Base-by-base conservation (phyloP, 2,113 vertebrate species). In the Pungitius pungitius region DNA sequence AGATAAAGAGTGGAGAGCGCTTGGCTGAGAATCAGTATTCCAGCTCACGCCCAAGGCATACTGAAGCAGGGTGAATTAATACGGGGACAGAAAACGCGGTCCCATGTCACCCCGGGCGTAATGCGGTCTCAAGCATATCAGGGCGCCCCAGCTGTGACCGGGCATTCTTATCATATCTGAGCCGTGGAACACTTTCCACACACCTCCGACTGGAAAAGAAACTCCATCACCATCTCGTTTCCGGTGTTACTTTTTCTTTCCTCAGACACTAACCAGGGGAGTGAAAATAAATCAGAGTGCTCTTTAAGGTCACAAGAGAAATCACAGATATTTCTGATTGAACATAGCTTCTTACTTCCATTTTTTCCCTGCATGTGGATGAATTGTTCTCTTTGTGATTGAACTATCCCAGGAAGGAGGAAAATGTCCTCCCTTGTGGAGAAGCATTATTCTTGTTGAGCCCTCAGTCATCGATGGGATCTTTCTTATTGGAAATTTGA, bases 41-140 rank as follows among this genome's bases (percentile, higher is more conserved):
- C 42, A 49, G 70, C 75, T 84, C 76, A 84, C 72, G 42, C 75
- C 77, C 73, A 15, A 67, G 78, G 78, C 67, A 54, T 35, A 79
- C 72, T 66, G 76, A 86, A 71, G 60, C 67, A 77, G 77, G 45
- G 37, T 72, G 78, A 81, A 92, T 85, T 85, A 86, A 87, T 81
- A 79, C 33, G 62, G 74, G 71, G 78, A 78, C 56, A 67, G 64
- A 85, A 83, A 84, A 86, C 59, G 72, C 83, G 82, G 73, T 81
- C 77, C 84, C 80, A 33, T 83, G 82, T 89, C 90, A 82, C 90
- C 81, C 26, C 22, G 17, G 76, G 86, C 78, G 65, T 87, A 87
- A 90, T 89, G 85, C 83, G 82, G 78, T 80, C 85, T 88, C 75
- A 81, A 92, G 86, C 87, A 85, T 90, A 92, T 93, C 89, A 87